These are phyloP conservation scores for Parnassius mnemosyne DNA, from an alignment of 2,888 invertebrate genomes.

Conservation along the genomic window DNA sequence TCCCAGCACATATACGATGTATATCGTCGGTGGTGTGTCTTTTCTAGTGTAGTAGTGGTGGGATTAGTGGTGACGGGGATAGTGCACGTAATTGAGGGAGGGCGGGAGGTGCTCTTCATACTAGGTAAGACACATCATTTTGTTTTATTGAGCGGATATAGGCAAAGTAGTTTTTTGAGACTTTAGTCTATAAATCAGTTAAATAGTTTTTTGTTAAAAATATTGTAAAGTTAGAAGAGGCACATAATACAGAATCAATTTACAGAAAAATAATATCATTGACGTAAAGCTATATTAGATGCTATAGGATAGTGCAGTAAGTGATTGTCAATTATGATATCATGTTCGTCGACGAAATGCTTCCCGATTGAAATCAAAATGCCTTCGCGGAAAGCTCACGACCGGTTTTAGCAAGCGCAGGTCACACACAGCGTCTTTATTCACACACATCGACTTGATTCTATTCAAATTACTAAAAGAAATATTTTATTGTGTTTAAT, in stretches of 20 bases:
- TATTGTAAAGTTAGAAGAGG: too few relatives aligned
- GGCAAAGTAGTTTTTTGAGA: too few relatives aligned
- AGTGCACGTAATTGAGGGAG: too few relatives aligned
- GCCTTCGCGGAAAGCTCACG: conserved; percentile 7
- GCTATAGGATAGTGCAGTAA: neutral
- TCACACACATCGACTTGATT: conserved; percentile 24
- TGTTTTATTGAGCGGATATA: too few relatives aligned
- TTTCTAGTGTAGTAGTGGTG: too few relatives aligned
- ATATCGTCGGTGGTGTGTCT: too few relatives aligned
- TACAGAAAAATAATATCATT: neutral
- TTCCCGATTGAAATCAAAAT: conserved; percentile 3
- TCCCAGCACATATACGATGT: too few relatives aligned
- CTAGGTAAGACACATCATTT: too few relatives aligned
- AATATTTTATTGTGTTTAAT: conserved; percentile 30
- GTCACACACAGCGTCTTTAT: conserved; percentile 11
- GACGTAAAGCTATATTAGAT: conserved; percentile 1
- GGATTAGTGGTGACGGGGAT: too few relatives aligned
- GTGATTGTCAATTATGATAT: conserved; percentile 13
- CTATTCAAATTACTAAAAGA: conserved; percentile 24
- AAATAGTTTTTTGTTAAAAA: too few relatives aligned
- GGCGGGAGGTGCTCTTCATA: too few relatives aligned
- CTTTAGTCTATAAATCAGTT: too few relatives aligned
- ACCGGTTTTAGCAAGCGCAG: conserved; percentile 16
- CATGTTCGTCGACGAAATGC: conserved; percentile 11
- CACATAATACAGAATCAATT: neutral